Conservation (phyloP, 2,797 vertebrate species). For the Gymnothorax reevesii region DNA sequence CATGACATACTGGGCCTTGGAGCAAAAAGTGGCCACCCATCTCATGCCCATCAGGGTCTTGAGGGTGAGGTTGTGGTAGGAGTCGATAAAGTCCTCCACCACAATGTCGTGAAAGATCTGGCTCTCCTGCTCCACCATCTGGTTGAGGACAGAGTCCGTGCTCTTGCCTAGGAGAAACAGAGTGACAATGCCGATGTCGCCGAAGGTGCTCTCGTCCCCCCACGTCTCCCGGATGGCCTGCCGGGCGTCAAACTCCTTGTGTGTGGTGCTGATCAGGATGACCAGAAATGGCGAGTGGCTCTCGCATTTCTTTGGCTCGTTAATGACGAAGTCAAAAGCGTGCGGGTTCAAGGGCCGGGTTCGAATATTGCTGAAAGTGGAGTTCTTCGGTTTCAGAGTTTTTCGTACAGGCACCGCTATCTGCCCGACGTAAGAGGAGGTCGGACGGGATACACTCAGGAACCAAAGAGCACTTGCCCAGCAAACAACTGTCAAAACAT, state of each 20-base stretch:
- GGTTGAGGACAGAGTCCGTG: conserved; percentile 78
- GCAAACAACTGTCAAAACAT: conserved; percentile 93
- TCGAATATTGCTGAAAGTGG: conserved; percentile 92
- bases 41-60: conserved; percentile 89
- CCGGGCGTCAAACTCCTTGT: conserved; percentile 86
- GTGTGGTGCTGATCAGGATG: conserved; percentile 87
- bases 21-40: conserved; percentile 86
- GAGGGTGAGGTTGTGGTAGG: conserved; percentile 87
- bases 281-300: conserved; percentile 82
- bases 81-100: conserved; percentile 87
- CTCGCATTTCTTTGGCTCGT: conserved; percentile 92
- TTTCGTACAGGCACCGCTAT: conserved; percentile 79
- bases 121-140: conserved; percentile 93
- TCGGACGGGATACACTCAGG: conserved; percentile 88
- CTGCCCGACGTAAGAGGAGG: conserved; percentile 85
- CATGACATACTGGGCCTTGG: conserved; percentile 88
- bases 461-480: conserved; percentile 98
- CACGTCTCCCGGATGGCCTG: conserved; percentile 92
- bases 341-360: conserved; percentile 94
- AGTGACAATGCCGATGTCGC: conserved; percentile 86
- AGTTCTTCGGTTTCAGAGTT: conserved; percentile 80
- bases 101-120: conserved; percentile 89
- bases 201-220: conserved; percentile 92
- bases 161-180: conserved; percentile 86
- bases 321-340: conserved; percentile 90